A percentile compares a stretch with the other conserved stretches of the same genome.
Evolutionary conservation across 1,140 invertebrate genomes (phyloP).

Genomic region (Littorina saxatilis): DNA sequence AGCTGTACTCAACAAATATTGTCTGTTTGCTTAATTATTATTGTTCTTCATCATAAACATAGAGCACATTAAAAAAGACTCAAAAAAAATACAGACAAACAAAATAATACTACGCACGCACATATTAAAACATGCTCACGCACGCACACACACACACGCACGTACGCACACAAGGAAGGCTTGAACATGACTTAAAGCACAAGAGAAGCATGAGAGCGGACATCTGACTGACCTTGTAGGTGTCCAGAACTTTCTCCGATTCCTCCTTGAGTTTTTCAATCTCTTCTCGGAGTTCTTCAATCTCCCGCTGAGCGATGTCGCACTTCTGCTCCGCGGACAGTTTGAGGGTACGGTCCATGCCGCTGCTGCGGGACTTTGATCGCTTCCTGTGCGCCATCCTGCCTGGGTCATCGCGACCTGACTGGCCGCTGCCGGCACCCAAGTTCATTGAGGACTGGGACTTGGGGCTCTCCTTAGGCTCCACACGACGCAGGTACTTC

Average conservation of each 20-base stretch:
- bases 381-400: conserved; percentile 59
- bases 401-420: conserved; percentile 55
- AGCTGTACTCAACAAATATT: too few species aligned
- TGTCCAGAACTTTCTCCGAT: conserved; percentile 74
- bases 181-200: too few species aligned
- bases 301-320: conserved; percentile 75
- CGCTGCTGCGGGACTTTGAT: conserved; percentile 70
- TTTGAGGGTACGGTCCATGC: conserved; percentile 68
- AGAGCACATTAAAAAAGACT: too few species aligned
- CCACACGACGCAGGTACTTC: conserved; percentile 73
- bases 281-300: conserved; percentile 74
- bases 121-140: too few species aligned
- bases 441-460: conserved; percentile 5
- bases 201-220: too few species aligned
- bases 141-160: too few species aligned
- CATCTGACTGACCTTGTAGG: conserved; percentile 71
- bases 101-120: too few species aligned
- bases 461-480: conserved; percentile 61
- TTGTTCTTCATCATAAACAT: too few species aligned
- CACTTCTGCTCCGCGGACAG: conserved; percentile 75
- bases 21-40: too few species aligned
- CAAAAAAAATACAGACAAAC: too few species aligned
- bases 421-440: conserved; percentile 40
- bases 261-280: conserved; percentile 72
- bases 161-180: too few species aligned